Evolutionary conservation across 2,888 invertebrate genomes (phyloP).

Genomic region (Lycaena phlaeas): DNA sequence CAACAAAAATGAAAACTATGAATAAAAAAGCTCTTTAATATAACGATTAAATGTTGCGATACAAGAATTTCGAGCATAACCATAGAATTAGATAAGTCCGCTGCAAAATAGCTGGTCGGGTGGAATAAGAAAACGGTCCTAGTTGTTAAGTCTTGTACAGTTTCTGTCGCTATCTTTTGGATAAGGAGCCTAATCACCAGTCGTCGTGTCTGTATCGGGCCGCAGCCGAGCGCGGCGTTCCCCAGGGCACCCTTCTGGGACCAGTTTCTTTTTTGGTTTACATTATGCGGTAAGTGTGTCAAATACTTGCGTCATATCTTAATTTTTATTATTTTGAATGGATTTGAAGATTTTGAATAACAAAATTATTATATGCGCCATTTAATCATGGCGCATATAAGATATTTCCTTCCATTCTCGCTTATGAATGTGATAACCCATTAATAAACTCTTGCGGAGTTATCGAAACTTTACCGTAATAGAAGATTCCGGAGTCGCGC

Average conservation of each 20-base stretch:
- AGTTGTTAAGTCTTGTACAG: conserved; percentile 73
- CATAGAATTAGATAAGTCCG: conserved; percentile 63
- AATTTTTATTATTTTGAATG: conserved; percentile 55
- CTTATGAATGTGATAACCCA: conserved; percentile 43
- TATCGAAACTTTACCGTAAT: conserved; percentile 53
- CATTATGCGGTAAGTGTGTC: conserved; percentile 69
- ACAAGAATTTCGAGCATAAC: conserved; percentile 59
- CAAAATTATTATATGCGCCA: no score
- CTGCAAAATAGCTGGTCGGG: conserved; percentile 62
- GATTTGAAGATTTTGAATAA: conserved; percentile 30
- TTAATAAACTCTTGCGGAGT: conserved; percentile 66
- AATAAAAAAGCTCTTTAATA: neutral
- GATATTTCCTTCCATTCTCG: no score
- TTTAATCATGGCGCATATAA: no score
- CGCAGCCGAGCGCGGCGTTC: conserved; percentile 57
- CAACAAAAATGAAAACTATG: neutral
- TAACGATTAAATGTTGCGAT: conserved; percentile 30
- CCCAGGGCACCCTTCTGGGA: conserved; percentile 68
- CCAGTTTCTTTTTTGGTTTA: conserved; percentile 72
- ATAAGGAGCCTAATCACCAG: conserved; percentile 73
- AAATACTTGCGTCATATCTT: conserved; percentile 65
- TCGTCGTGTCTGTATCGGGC: conserved; percentile 70
- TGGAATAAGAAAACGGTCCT: conserved; percentile 71
- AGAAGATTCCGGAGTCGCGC: conserved; percentile 48
- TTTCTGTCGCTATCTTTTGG: conserved; percentile 71